phyloP scores from a whole-genome alignment of 2,797 vertebrate species.

The Scleropages formosus region DNA sequence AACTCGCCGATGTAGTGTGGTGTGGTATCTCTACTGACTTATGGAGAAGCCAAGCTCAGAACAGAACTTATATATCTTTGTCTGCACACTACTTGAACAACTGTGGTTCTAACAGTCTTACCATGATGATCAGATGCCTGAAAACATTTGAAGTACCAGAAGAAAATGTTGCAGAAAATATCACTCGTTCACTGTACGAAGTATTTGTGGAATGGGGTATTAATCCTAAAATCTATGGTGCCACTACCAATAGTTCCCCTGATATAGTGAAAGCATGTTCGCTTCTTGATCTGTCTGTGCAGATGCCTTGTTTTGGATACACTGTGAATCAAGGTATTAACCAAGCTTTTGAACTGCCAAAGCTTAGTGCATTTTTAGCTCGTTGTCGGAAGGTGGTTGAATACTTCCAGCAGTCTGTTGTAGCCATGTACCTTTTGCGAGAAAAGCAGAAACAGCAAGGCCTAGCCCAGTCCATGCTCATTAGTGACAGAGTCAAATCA shows the following conservation, averaged over 20 bases:
- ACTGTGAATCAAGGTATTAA: constrained; percentile 70
- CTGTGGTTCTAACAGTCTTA: constrained; percentile 54
- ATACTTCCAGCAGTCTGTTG: constrained; percentile 72
- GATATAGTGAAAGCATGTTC: constrained; percentile 81
- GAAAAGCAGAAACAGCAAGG: constrained; percentile 75
- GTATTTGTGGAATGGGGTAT: constrained; percentile 83
- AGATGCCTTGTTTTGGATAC: constrained; percentile 81
- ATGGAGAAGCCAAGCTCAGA: constrained; percentile 77
- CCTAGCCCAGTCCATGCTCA: constrained; percentile 60
- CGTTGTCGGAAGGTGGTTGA: constrained; percentile 76
- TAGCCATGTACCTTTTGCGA: constrained; percentile 64
- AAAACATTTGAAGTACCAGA: constrained; percentile 83
- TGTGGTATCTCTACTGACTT: constrained; percentile 77
- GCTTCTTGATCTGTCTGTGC: constrained; percentile 77
- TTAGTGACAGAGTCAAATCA: constrained; percentile 67
- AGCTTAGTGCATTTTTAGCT: constrained; percentile 64
- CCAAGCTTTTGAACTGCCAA: constrained; percentile 76
- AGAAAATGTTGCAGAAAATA: constrained; percentile 76
- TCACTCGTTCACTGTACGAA: constrained; percentile 80
- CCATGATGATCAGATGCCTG: constrained; percentile 70
- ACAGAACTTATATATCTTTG: constrained; percentile 75
- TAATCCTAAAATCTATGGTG: constrained; percentile 76
- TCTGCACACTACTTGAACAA: constrained; percentile 71
- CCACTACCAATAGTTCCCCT: constrained; percentile 73
- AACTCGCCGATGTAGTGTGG: constrained; percentile 69